Conservation (phyloP, 2,888 invertebrate genomes). For the Eupithecia vulgata region DNA sequence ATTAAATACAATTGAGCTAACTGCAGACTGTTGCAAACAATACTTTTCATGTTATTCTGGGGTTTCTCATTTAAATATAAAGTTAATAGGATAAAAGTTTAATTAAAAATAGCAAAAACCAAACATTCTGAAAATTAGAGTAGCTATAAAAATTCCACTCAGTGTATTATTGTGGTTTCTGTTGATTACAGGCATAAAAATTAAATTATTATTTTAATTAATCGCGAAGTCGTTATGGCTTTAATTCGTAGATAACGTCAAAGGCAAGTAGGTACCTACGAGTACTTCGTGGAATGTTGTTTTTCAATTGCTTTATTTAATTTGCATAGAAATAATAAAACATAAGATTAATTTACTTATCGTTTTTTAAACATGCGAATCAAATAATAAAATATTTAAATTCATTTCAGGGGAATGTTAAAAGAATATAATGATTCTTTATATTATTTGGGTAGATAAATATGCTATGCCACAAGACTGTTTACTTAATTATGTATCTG, state of each 20-base stretch:
- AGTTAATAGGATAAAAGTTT: no score
- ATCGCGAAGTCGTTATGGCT: slow-evolving; percentile 22
- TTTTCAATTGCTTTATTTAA: slow-evolving; percentile 36
- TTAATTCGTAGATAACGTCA: slow-evolving; percentile 7
- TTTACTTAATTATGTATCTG: not conserved
- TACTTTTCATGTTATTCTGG: not conserved
- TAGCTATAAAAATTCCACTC: not conserved
- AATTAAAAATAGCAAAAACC: not conserved
- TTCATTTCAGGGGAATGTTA: not conserved
- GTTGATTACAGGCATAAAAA: slow-evolving; percentile 5
- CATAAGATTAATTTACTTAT: slow-evolving; percentile 6
- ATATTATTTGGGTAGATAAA: not conserved
- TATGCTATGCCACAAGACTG: not conserved
- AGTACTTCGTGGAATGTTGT: not conserved
- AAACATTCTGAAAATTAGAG: not conserved
- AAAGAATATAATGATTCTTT: not conserved
- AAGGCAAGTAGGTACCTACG: not conserved
- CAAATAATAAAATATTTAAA: not conserved
- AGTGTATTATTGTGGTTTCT: not conserved
- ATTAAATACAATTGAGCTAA: no score
- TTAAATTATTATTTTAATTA: slow-evolving; percentile 22
- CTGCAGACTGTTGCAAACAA: no score
- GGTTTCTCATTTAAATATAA: not conserved
- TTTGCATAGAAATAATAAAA: slow-evolving; percentile 24
- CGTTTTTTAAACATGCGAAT: not conserved